Conservation (phyloP, 1,140 invertebrate genomes). For the Plodia interpunctella region DNA sequence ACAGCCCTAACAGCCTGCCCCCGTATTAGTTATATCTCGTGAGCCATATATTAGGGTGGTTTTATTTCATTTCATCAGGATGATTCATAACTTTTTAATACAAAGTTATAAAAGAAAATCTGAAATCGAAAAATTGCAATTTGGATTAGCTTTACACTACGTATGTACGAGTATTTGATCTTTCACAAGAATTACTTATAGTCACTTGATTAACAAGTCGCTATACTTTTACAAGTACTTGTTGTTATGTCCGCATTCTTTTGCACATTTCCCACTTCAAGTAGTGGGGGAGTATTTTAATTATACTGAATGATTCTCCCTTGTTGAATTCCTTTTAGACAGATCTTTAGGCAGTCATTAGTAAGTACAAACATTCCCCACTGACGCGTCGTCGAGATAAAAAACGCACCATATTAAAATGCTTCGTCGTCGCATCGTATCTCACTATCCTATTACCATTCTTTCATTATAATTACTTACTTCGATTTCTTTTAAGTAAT, state of each 20-base stretch:
- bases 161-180: too few relatives aligned
- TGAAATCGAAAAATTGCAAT: background rate
- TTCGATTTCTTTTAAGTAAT: background rate
- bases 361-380: constrained; percentile 47
- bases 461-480: background rate
- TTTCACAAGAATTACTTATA: too few relatives aligned
- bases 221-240: too few relatives aligned
- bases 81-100: constrained; percentile 1
- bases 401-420: constrained; percentile 53
- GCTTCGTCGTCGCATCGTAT: background rate
- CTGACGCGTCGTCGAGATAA: constrained; percentile 39
- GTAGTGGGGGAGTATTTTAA: constrained; percentile 35
- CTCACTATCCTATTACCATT: background rate
- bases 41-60: background rate
- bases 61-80: background rate
- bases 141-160: too few relatives aligned
- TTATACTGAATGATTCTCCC: constrained; percentile 36
- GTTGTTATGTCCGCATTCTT: too few relatives aligned
- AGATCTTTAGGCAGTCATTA: constrained; percentile 54
- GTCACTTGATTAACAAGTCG: too few relatives aligned
- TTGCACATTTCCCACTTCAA: too few relatives aligned
- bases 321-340: constrained; percentile 52
- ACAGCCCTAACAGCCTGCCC: constrained; percentile 12
- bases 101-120: background rate
- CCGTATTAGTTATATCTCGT: background rate